Conservation (phyloP, 2,113 vertebrate species). For the Dascyllus trimaculatus region DNA sequence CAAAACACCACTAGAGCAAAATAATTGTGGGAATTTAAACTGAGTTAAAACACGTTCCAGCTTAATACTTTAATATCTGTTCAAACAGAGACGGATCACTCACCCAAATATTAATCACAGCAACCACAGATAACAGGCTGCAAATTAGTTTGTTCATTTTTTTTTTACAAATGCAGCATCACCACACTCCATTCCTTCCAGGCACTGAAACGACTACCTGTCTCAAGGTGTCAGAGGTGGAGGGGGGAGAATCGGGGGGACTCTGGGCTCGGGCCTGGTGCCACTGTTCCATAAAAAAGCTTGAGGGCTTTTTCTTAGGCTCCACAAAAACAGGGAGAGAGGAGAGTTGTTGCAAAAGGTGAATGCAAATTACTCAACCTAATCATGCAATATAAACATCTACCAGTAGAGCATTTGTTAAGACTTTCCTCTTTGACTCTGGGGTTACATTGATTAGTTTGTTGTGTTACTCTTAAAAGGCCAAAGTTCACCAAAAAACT, state of each 20-base stretch:
- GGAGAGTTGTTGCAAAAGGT: background rate
- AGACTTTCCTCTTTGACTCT: too few relatives aligned
- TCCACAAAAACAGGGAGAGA: conserved; percentile 77
- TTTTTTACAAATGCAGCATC: too few relatives aligned
- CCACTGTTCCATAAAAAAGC: conserved; percentile 93
- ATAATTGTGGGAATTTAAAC: conserved; percentile 11
- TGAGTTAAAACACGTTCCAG: background rate
- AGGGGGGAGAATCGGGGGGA: conserved; percentile 84
- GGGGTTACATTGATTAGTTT: background rate
- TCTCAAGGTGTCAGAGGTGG: conserved; percentile 88
- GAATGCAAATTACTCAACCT: too few relatives aligned
- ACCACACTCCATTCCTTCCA: conserved; percentile 28
- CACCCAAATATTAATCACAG: conserved; percentile 9
- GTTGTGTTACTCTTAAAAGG: background rate
- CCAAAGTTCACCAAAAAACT: background rate
- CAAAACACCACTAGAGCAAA: conserved; percentile 15
- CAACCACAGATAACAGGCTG: background rate
- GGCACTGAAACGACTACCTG: conserved; percentile 87
- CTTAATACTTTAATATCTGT: background rate
- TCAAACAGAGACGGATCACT: conserved; percentile 24
- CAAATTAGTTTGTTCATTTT: conserved; percentile 7
- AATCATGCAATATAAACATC: too few relatives aligned
- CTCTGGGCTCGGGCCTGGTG: conserved; percentile 84
- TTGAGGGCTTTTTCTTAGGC: conserved; percentile 88
- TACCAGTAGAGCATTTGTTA: too few relatives aligned